Conservation (phyloP, 2,113 vertebrate species). For the Antechinus stuartii region DNA sequence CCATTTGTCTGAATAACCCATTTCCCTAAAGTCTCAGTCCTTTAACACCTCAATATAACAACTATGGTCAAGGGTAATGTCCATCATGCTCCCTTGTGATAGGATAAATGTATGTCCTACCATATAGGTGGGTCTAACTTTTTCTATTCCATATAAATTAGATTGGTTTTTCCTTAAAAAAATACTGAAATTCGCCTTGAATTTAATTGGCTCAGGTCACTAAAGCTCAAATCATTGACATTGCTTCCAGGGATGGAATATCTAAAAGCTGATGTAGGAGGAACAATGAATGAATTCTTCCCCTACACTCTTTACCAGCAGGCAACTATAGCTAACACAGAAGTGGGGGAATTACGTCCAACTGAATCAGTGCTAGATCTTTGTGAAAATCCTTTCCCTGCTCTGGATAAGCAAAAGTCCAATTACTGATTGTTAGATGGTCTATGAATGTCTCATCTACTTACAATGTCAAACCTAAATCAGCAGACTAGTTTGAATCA, state of each 20-base stretch:
- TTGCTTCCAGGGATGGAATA: neutral
- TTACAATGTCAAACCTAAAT: neutral
- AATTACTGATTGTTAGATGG: neutral
- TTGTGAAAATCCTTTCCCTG: neutral
- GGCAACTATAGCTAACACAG: neutral
- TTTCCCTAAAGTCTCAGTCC: neutral
- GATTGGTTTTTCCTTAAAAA: neutral
- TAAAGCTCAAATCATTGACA: neutral
- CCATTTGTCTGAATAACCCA: neutral
- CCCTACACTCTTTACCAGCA: neutral
- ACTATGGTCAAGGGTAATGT: neutral
- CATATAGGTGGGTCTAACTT: neutral
- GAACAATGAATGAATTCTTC: neutral
- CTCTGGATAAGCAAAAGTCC: neutral
- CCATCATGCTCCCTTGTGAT: neutral
- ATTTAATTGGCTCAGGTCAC: neutral
- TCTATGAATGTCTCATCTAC: neutral
- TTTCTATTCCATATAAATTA: neutral
- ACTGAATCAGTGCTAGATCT: neutral
- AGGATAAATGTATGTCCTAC: neutral
- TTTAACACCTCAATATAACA: neutral
- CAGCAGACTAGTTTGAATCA: neutral
- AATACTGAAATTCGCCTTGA: neutral
- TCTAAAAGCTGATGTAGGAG: neutral
- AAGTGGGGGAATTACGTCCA: neutral